phyloP scores from a whole-genome alignment of 1,140 invertebrate genomes.

The Psix sp. region DNA sequence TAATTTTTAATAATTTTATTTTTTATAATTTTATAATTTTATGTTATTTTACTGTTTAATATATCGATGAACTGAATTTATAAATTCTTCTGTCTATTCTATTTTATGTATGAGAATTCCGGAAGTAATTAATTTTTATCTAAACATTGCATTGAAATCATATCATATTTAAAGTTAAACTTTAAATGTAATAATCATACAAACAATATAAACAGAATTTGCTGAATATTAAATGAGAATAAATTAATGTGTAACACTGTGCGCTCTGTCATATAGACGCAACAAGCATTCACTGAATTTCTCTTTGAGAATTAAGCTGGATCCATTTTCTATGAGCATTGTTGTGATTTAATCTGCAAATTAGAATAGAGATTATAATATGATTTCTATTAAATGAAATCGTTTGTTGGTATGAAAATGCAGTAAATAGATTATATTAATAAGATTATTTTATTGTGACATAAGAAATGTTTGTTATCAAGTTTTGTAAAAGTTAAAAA shows the following conservation, averaged over 20 bases:
- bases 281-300: conserved; percentile 36
- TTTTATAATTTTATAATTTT: neutral
- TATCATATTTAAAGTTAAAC: too few relatives aligned
- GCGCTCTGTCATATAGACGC: conserved; percentile 22
- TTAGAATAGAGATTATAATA: conserved; percentile 11
- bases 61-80: too few relatives aligned
- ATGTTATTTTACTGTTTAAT: too few relatives aligned
- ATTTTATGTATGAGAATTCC: too few relatives aligned
- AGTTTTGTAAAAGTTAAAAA: too few relatives aligned
- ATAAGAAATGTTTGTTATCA: too few relatives aligned
- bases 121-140: too few relatives aligned
- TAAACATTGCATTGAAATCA: too few relatives aligned
- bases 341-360: conserved; percentile 16
- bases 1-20: neutral
- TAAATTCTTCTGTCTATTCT: too few relatives aligned
- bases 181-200: too few relatives aligned
- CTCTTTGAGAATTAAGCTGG: conserved; percentile 33
- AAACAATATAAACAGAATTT: too few relatives aligned
- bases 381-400: conserved; percentile 23
- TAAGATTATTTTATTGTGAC: too few relatives aligned
- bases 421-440: neutral
- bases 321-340: conserved; percentile 33
- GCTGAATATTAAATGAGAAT: conserved; percentile 44
- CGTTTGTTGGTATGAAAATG: neutral
- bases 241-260: conserved; percentile 24